Percentiles rank a stretch among this genome's conserved stretches.
phyloP scores from a whole-genome alignment of 2,888 invertebrate genomes.

The Calliopum simillimum region DNA sequence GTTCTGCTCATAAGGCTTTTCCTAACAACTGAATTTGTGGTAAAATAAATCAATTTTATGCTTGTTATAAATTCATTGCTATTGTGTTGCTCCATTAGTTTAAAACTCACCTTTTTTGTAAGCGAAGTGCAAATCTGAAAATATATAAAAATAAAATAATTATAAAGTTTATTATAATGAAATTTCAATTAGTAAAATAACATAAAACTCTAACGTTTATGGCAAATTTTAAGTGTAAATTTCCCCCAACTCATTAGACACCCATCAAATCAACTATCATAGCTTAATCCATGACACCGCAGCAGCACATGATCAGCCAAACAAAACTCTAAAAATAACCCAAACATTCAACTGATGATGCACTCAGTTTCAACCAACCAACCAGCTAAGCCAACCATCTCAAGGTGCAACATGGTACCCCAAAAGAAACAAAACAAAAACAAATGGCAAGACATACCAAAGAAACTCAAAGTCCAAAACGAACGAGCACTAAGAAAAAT shows the following conservation, averaged over 20 bases:
- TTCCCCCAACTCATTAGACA: not conserved
- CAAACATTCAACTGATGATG: conserved; percentile 1
- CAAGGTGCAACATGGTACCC: conserved; percentile 6
- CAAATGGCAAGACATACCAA: no score
- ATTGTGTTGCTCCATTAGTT: not conserved
- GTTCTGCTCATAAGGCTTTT: no score
- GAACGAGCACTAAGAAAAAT: not conserved
- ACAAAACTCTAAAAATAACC: conserved; percentile 12
- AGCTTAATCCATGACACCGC: conserved; percentile 4
- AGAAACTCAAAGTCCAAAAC: no score
- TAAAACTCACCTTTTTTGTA: no score
- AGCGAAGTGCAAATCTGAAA: not conserved
- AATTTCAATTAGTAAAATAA: not conserved
- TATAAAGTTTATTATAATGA: not conserved
- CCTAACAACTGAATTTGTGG: no score
- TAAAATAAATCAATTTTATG: no score
- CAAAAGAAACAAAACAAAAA: conserved; percentile 1
- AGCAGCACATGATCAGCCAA: not conserved
- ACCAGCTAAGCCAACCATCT: not conserved
- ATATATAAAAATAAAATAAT: not conserved
- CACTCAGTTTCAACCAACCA: not conserved
- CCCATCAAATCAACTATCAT: not conserved
- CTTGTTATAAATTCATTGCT: no score
- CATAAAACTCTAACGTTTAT: not conserved
- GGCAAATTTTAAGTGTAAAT: not conserved